Evolutionary conservation across 2,113 vertebrate species (phyloP), one percentile per base, ranked within the genome.

Genomic region (Tricholaema leucomelas): DNA sequence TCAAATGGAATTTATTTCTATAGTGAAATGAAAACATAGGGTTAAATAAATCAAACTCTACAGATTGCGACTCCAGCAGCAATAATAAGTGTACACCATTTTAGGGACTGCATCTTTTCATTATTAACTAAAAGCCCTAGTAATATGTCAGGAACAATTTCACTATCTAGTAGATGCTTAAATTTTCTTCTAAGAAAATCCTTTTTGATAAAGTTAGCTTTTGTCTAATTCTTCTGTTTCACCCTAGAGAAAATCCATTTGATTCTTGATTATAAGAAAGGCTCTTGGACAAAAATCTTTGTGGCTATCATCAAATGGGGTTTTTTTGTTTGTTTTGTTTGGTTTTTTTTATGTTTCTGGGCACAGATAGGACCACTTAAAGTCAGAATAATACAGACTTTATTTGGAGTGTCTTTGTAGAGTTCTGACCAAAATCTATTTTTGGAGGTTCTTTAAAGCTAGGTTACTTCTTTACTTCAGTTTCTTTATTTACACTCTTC

Each of bases 31-130:
- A 44, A 18, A 40, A 44, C 8, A 18, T 44, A 44, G 42, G 42
- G 42, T 17, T 44, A 44, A 44, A 44, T 33, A 5, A 42, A 40
- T 28, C 78, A 46, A 65, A 30, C 8, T 5, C 2, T 35, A 44
- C 35, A 60, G 67, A 73, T 28, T 73, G 4, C 81, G 11, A 48
- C 23, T 71, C 27, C 12, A 9, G 11, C 18, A 79, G 54, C 10
- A 71, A 24, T 7, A 3, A 3, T 20, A 74, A 36, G 2, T 15
- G 5, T 19, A 63, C 2, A 6, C 28, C 3, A 8, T 40, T 12
- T 30, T 44, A 8, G 36, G 2, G 12, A 83, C 5, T 6, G 10
- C 1, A 13, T 2, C 9, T 48, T 91, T 23, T 52, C 20, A 5
- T 33, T 31, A 55, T 1, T 63, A 60, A 25, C 24, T 71, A 11